Base-by-base conservation (phyloP, 2,797 vertebrate genomes). In the Salarias fasciatus region DNA sequence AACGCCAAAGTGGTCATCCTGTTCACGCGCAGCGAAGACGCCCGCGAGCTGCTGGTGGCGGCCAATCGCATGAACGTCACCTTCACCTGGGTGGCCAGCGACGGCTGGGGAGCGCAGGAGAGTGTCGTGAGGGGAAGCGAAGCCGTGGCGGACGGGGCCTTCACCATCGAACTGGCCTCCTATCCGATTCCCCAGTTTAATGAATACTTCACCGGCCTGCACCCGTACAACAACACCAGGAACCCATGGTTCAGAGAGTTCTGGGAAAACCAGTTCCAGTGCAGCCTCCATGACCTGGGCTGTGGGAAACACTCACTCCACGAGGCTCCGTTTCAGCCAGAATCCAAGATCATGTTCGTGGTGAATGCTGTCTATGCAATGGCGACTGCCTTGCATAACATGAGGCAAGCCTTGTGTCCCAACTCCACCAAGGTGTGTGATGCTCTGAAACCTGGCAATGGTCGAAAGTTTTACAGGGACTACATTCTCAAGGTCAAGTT, bases 201-300 rank as follows among this genome's bases (percentile, higher is more conserved):
- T 6, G 75, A 94, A 28, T 98, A 99, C 80, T 99, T 99, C 87
- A 97, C 82, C 10, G 78, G 84, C 69, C 92, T 99, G 61, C 90
- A 95, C 30, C 97, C 97, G 0, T 94, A 96, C 86, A 96, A 97
- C 60, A 99, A 99, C 88, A 96, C 94, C 42, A 89, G 97, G 47
- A 99, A 99, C 57, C 97, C 97, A 3, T 99, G 97, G 97, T 99
- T 99, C 81, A 86, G 93, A 4, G 98, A 99, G 78, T 99, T 96
- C 75, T 99, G 98, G 98, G 97, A 99, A 71, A 95, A 98, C 75
- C 96, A 95, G 78, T 99, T 99, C 67, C 92, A 85, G 53, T 99
- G 98, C 78, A 95, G 90, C 79, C 94, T 99, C 56, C 94, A 94
- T 4, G 93, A 89, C 0, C 91, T 92, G 28, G 93, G 92, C 70